These are phyloP conservation scores for Leptura quadrifasciata DNA, from an alignment of 2,888 invertebrate species.

Conservation along the genomic window DNA sequence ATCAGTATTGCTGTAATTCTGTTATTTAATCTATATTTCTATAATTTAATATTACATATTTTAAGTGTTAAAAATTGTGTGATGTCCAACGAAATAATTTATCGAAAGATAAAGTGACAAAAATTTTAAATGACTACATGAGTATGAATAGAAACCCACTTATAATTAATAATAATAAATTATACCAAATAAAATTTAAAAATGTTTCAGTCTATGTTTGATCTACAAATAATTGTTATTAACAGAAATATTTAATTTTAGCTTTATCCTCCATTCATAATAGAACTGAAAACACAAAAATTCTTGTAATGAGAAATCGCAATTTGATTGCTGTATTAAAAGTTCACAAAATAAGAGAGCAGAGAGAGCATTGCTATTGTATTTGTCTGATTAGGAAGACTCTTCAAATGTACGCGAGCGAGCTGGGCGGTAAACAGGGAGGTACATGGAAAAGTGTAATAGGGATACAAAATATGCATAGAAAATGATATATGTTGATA, in stretches of 20 bases:
- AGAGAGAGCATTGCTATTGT: slow-evolving; percentile 57
- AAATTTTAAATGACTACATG: too few relatives aligned
- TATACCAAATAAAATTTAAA: background rate
- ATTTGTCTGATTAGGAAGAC: slow-evolving; percentile 64
- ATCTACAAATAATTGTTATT: background rate
- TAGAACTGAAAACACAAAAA: slow-evolving; percentile 43
- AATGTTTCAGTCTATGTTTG: background rate
- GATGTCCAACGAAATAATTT: too few relatives aligned
- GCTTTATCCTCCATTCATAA: slow-evolving; percentile 7
- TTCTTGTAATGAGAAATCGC: slow-evolving; percentile 50
- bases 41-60: too few relatives aligned
- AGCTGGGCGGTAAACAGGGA: slow-evolving; percentile 20
- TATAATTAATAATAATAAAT: background rate
- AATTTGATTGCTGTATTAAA: slow-evolving; percentile 50
- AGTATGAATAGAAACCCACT: too few relatives aligned
- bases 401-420: slow-evolving; percentile 55
- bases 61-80: too few relatives aligned
- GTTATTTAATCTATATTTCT: too few relatives aligned
- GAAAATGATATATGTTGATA: too few relatives aligned
- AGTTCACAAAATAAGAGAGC: slow-evolving; percentile 50
- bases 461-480: background rate
- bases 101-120: too few relatives aligned
- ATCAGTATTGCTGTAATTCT: too few relatives aligned
- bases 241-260: background rate
- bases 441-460: background rate